phyloP scores from a whole-genome alignment of 2,113 vertebrate species.

The Connochaetes taurinus region DNA sequence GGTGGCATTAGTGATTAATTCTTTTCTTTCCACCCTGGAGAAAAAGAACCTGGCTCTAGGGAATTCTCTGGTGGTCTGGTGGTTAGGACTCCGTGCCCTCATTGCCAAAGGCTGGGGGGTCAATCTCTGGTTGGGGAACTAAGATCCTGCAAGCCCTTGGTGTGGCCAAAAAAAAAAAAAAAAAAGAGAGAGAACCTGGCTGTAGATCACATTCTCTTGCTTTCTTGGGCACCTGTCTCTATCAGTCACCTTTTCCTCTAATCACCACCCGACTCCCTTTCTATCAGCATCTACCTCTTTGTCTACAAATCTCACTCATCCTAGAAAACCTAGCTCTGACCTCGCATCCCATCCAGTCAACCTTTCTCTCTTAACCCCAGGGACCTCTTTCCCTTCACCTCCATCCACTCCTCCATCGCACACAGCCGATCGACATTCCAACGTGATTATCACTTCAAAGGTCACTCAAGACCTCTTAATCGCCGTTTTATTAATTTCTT shows the following conservation, averaged over 20 bases:
- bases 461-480: constrained; percentile 3
- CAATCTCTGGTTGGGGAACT: not conserved
- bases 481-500: constrained; percentile 7
- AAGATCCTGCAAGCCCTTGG: not conserved
- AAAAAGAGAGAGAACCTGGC: not conserved
- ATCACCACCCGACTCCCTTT: not conserved
- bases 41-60: not conserved
- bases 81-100: not conserved
- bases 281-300: not conserved
- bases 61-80: not conserved
- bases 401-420: not conserved
- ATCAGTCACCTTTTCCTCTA: not conserved
- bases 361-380: not conserved
- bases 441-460: not conserved
- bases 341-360: not conserved
- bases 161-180: not conserved
- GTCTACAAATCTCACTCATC: not conserved
- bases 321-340: not conserved
- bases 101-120: not conserved
- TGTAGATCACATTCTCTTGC: not conserved
- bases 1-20: not conserved
- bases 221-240: not conserved
- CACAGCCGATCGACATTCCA: not conserved
- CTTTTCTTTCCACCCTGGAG: not conserved
- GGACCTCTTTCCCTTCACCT: not conserved